Evolutionary conservation across 2,113 vertebrate species (phyloP), one percentile per base, ranked within the genome.

Genomic region (Brachyhypopomus occidentalis): DNA sequence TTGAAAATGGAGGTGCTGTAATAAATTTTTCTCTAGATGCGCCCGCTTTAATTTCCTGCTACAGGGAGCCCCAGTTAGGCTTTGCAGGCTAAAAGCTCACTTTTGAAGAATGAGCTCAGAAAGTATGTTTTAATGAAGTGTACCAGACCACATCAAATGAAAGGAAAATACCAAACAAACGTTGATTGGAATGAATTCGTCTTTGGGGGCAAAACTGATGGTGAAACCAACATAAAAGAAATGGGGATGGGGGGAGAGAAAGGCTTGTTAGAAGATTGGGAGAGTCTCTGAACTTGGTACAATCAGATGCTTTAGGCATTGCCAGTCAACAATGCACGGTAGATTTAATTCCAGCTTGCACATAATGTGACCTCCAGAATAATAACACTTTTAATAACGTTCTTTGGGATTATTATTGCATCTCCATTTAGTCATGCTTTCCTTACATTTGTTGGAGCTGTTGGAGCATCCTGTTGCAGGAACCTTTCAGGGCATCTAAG

Each of bases 121-220:
- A 90, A 85, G 87, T 87, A 83, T 88, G 90, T 91, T 92, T 91
- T 90, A 90, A 91, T 90, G 88, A 91, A 86, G 82, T 87, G 88
- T 77, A 79, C 64, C 27, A 69, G 88, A 85, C 81, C 85, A 67
- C 58, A 60, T 78, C 81, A 88, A 88, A 81, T 77, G 16, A 89
- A 84, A 84, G 80, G 77, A 79, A 83, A 84, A 45, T 56, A 83
- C 36, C 71, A 78, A 86, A 88, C 88, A 88, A 89, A 89, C 86
- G 70, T 72, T 88, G 86, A 89, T 89, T 87, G 85, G 81, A 91
- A 86, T 90, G 84, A 90, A 89, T 89, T 81, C 87, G 88, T 74
- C 77, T 87, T 34, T 36, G 1, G 34, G 34, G 85, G 73, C 55
- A 9, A 86, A 77, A 45, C 64, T 84, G 27, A 84, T 74, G 64